Conservation (phyloP, 2,797 vertebrate genomes). For the Oreochromis grahami region DNA sequence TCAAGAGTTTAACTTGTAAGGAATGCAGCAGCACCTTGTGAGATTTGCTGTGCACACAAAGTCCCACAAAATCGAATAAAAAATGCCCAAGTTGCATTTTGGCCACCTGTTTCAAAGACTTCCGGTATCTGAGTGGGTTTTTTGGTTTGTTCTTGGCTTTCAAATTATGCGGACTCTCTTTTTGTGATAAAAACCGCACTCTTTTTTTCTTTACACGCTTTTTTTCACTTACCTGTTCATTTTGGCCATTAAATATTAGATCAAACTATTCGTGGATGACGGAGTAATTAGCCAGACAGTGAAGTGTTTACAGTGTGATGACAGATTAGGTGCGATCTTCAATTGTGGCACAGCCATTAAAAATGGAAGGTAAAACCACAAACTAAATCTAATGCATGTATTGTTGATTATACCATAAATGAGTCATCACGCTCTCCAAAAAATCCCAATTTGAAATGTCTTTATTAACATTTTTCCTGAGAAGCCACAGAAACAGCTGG, state of each 20-base stretch:
- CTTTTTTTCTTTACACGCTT: neutral
- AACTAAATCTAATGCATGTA: neutral
- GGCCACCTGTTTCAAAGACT: neutral
- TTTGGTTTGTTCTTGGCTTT: neutral
- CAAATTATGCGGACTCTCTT: neutral
- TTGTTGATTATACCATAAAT: neutral
- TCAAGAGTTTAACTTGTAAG: slow-evolving; percentile 2
- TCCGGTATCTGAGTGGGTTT: neutral
- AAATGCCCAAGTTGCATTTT: neutral
- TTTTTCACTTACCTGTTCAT: neutral
- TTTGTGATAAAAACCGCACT: neutral
- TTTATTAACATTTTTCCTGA: neutral
- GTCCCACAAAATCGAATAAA: neutral
- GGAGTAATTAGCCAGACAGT: neutral
- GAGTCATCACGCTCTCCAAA: neutral
- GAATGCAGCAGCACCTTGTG: slow-evolving; percentile 3
- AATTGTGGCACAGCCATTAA: neutral
- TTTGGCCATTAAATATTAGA: neutral
- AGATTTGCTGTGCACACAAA: neutral
- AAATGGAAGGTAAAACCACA: neutral
- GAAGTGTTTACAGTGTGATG: neutral
- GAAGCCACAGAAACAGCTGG: neutral
- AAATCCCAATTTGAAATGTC: neutral
- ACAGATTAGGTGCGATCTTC: neutral
- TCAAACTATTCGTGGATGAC: neutral